These are phyloP conservation scores for Merluccius polli DNA, from an alignment of 2,797 vertebrate species.

Conservation along the genomic window DNA sequence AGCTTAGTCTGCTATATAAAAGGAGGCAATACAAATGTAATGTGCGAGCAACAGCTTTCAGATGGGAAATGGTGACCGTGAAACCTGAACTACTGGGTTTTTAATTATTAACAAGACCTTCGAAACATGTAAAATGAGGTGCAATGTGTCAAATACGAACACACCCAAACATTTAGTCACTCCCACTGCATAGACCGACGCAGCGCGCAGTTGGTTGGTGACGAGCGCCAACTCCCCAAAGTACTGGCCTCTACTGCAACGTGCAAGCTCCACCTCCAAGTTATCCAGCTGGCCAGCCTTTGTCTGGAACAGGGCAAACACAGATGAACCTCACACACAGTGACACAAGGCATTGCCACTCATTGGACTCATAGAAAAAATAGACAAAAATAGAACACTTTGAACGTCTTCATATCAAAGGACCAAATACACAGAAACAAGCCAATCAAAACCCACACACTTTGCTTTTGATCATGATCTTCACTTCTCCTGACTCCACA, in stretches of 20 bases:
- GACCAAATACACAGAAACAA: background rate
- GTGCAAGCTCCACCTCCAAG: slow-evolving; percentile 86
- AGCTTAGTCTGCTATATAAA: no score
- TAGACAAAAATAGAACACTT: background rate
- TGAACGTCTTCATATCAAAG: background rate
- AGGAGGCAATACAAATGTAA: no score
- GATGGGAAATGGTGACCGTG: background rate
- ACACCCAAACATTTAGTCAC: slow-evolving; percentile 90
- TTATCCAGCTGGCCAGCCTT: slow-evolving; percentile 75
- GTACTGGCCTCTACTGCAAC: slow-evolving; percentile 86
- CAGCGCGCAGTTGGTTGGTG: slow-evolving; percentile 92
- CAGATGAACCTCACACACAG: background rate
- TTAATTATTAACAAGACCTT: background rate
- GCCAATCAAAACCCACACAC: slow-evolving; percentile 55
- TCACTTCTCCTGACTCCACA: slow-evolving; percentile 90
- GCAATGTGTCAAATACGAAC: slow-evolving; percentile 13
- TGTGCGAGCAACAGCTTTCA: background rate
- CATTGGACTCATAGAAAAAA: background rate
- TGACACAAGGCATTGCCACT: background rate
- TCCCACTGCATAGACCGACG: slow-evolving; percentile 90
- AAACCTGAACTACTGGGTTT: background rate
- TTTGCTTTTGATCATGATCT: slow-evolving; percentile 91
- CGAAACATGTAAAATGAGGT: background rate
- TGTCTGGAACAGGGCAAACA: slow-evolving; percentile 64
- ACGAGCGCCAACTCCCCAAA: slow-evolving; percentile 95